Conservation (phyloP, 2,888 invertebrate genomes). For the Leptura quadrifasciata region DNA sequence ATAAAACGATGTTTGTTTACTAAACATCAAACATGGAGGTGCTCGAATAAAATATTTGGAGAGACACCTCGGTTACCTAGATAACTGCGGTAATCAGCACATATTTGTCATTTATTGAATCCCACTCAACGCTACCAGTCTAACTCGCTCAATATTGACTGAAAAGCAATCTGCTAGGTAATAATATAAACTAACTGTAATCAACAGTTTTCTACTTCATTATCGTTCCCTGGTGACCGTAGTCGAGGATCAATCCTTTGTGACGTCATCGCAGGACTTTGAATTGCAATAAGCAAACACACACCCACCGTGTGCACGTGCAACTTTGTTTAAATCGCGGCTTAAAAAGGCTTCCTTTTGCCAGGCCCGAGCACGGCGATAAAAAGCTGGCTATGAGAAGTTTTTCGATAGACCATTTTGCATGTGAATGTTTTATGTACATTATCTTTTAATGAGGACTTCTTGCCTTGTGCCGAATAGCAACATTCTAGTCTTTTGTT, state of each 20-base stretch:
- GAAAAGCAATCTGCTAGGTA: slow-evolving; percentile 57
- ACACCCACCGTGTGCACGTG: slow-evolving; percentile 47
- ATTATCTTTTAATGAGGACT: no score
- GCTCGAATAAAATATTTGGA: neutral
- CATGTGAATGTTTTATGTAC: no score
- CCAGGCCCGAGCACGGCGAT: slow-evolving; percentile 15
- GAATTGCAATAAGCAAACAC: slow-evolving; percentile 33
- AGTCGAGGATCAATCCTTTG: slow-evolving; percentile 30
- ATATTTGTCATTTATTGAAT: slow-evolving; percentile 26
- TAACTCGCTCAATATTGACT: slow-evolving; percentile 33
- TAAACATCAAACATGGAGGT: neutral
- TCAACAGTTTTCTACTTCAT: slow-evolving; percentile 68
- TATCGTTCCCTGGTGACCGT: slow-evolving; percentile 61
- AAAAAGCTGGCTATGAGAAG: neutral
- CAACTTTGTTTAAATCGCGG: slow-evolving; percentile 50
- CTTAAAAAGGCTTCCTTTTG: neutral
- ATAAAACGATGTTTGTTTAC: neutral
- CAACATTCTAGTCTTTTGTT: no score
- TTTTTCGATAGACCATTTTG: no score
- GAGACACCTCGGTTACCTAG: slow-evolving; percentile 22
- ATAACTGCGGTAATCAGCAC: slow-evolving; percentile 24
- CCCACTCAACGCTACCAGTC: slow-evolving; percentile 15
- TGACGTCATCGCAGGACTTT: slow-evolving; percentile 31
- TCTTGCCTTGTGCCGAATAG: no score
- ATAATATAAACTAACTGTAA: slow-evolving; percentile 66